Conservation (phyloP, 2,797 vertebrate genomes). For the Scolopax bukidnonensis region DNA sequence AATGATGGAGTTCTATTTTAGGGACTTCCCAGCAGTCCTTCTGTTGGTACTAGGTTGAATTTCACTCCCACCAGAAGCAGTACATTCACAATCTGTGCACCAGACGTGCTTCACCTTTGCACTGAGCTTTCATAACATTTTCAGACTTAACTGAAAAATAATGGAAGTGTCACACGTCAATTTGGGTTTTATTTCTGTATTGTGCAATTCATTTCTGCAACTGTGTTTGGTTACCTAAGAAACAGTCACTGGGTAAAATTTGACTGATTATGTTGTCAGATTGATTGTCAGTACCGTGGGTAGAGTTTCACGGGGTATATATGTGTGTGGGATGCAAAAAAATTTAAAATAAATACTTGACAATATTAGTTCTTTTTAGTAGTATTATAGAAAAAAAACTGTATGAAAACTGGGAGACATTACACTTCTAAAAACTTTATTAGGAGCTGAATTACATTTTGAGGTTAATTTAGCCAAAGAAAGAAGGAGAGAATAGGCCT, state of each 20-base stretch:
- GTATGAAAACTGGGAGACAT: neutral
- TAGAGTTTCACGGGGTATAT: slow-evolving; percentile 16
- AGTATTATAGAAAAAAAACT: neutral
- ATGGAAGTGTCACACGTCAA: neutral
- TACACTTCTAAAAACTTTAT: neutral
- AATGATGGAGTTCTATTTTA: neutral
- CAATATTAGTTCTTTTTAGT: neutral
- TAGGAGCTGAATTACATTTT: neutral
- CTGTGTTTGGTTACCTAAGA: slow-evolving; percentile 46
- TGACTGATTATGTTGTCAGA: slow-evolving; percentile 64
- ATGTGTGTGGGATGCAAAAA: neutral
- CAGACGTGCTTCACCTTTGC: neutral
- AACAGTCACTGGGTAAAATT: slow-evolving; percentile 40
- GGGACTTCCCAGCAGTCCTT: neutral
- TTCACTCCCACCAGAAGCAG: neutral
- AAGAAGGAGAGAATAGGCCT: neutral
- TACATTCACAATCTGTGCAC: neutral
- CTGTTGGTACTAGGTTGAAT: neutral
- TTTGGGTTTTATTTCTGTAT: neutral
- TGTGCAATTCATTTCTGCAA: neutral
- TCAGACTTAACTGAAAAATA: neutral
- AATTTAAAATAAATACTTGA: slow-evolving; percentile 43
- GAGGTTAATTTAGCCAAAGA: neutral
- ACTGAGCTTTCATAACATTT: neutral
- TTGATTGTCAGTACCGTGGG: slow-evolving; percentile 67